Percentiles rank a stretch among this genome's conserved stretches.
Conservation (phyloP, 1,140 invertebrate species). For the Diplogasteroides magnus region DNA sequence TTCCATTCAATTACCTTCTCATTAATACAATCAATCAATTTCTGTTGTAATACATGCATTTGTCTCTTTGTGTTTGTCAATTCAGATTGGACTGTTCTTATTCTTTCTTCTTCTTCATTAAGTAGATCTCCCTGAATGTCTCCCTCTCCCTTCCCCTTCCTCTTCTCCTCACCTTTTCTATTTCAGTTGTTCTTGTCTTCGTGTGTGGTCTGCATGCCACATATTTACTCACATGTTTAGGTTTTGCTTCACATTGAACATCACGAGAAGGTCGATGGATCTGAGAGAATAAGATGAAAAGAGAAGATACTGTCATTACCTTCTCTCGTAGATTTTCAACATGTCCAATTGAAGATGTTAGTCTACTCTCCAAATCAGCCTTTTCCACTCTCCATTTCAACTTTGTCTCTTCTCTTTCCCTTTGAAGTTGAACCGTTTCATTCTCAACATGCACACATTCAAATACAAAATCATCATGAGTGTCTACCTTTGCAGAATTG, state of each 20-base stretch:
- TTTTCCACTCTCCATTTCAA: constrained; percentile 6
- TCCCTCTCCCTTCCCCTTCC: not conserved
- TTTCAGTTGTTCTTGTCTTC: constrained; percentile 37
- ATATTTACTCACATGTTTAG: constrained; percentile 46
- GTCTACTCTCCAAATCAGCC: constrained; percentile 37
- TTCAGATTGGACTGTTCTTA: constrained; percentile 31
- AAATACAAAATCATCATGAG: not conserved
- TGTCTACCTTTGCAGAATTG: constrained; percentile 21
- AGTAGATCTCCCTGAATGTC: constrained; percentile 37
- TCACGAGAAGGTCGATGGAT: constrained; percentile 35
- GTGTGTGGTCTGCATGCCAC: constrained; percentile 48
- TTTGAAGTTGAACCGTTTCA: constrained; percentile 3
- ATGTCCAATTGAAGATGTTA: constrained; percentile 45
- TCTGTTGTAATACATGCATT: constrained; percentile 38
- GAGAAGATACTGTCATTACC: constrained; percentile 13
- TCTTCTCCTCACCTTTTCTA: constrained; percentile 25
- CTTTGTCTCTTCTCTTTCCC: constrained; percentile 35
- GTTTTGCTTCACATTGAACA: constrained; percentile 44
- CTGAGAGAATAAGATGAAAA: too few species aligned
- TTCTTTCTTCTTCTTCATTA: constrained; percentile 38
- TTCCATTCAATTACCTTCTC: constrained; percentile 13
- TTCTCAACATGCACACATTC: constrained; percentile 4
- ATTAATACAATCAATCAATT: constrained; percentile 31
- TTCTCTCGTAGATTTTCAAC: constrained; percentile 35
- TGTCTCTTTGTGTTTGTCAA: constrained; percentile 30